Base-by-base conservation (phyloP, 2,888 invertebrate species). In the Ditula angustiorana region DNA sequence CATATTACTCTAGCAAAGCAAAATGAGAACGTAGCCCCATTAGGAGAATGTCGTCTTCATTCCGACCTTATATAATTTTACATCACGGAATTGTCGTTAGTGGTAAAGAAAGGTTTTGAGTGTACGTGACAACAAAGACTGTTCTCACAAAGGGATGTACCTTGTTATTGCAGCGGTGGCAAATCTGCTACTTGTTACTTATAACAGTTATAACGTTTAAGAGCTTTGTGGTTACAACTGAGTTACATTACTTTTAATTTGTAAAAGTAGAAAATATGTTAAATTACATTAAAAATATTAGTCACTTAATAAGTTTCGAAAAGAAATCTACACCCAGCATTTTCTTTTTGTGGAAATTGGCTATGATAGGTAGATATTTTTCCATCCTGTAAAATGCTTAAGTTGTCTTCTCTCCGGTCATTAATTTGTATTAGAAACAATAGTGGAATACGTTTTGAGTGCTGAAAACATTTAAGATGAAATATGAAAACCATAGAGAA, bases 121-220 rank as follows among this genome's bases (percentile, higher is more conserved):
- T 66, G 67, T 66, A 60, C 59, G 44, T 65, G 67, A 63, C 66
- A 61, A 59, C 60, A 66, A 67, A 67, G 68, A 67, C 67, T 63
- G 61, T 53, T 53, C 47, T 50, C 37, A 67, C 70, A 70, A 70
- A 63, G 59, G 52, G 47, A 55, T 57, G 30, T 61, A 50, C 37
- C 56, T 44, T 47, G 64, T 66, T 69, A 69, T 67, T 69, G 60
- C 67, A 65, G 55, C 30, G 47, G 26, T 28, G 28, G 61, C 41
- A 44, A 52, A 61, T 46, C 61, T 61, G 44, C 61, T 24, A 30
- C 37, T 37, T 49, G 49, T 49, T 37, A 24, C 28, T 52, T 52
- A 44, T n/a, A n/a, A n/a, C n/a, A n/a, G n/a, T 23, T 46, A 61
- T 60, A 60, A 49, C 24, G 50, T 19, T 53, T 28, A n/a, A 53